Conservation (phyloP, 2,797 vertebrate species). For the Phataginus tetradactyla region DNA sequence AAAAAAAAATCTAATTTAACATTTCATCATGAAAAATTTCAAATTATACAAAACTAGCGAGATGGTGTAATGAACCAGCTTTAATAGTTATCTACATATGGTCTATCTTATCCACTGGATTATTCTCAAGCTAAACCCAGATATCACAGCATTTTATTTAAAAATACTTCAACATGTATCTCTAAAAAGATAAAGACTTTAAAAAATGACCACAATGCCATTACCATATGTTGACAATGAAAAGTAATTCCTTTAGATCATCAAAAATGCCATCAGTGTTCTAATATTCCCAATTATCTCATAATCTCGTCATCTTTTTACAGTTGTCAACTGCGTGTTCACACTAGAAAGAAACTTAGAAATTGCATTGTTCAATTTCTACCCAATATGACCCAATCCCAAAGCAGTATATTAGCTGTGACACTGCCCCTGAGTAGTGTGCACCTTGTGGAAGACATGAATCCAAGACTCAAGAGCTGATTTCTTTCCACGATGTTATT, state of each 20-base stretch:
- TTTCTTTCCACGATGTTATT: neutral
- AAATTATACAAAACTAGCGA: neutral
- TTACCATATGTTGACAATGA: neutral
- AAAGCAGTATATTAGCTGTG: neutral
- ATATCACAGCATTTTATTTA: neutral
- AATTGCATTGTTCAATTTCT: neutral
- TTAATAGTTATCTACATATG: neutral
- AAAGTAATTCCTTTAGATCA: neutral
- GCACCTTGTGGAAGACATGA: neutral
- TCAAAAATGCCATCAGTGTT: neutral
- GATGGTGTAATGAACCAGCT: neutral
- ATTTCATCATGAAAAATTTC: neutral
- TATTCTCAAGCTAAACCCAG: slow-evolving; percentile 26
- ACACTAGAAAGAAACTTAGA: slow-evolving; percentile 3
- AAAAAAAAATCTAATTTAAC: slow-evolving; percentile 32
- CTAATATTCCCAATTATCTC: neutral
- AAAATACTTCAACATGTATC: neutral
- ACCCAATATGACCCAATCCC: neutral
- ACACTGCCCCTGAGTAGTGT: neutral
- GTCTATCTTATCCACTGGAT: neutral
- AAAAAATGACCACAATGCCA: neutral
- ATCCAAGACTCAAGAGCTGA: neutral
- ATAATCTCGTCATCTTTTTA: neutral
- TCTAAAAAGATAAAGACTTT: neutral
- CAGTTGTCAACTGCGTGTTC: neutral